These are phyloP conservation scores for Hestina assimilis DNA, from an alignment of 1,140 invertebrate species.

Conservation along the genomic window DNA sequence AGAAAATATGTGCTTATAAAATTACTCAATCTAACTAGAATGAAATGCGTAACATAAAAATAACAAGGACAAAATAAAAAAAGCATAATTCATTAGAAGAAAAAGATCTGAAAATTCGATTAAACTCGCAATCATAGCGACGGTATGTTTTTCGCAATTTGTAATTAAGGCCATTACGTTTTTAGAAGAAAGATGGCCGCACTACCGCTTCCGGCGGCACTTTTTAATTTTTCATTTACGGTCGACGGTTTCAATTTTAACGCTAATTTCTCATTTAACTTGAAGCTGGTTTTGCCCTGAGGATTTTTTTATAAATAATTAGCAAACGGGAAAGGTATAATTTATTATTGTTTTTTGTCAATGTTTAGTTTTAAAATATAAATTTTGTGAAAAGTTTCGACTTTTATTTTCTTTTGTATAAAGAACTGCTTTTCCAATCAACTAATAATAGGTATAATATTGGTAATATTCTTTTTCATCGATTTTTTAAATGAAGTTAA, in stretches of 20 bases:
- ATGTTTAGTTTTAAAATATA: too few species aligned
- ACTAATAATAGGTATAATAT: too few species aligned
- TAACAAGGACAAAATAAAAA: not conserved
- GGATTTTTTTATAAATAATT: conserved; percentile 50
- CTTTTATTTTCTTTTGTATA: too few species aligned
- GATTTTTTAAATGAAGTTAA: too few species aligned
- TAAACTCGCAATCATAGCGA: conserved; percentile 38
- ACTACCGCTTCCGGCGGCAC: conserved; percentile 58
- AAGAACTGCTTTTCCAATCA: too few species aligned
- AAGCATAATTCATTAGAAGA: not conserved
- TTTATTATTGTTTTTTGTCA: too few species aligned
- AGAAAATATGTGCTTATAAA: too few species aligned
- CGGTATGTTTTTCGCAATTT: conserved; percentile 52
- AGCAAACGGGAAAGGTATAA: conserved; percentile 12
- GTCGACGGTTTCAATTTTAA: conserved; percentile 57
- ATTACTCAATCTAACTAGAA: too few species aligned
- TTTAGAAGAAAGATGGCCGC: conserved; percentile 58
- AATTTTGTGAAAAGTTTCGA: too few species aligned
- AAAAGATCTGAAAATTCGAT: conserved; percentile 27
- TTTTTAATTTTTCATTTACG: conserved; percentile 75
- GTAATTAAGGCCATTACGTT: conserved; percentile 66
- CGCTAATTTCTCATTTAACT: conserved; percentile 72
- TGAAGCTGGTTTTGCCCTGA: conserved; percentile 46
- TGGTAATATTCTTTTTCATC: too few species aligned
- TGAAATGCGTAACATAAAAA: too few species aligned